Evolutionary conservation across 2,888 invertebrate genomes (phyloP), one percentile per base, ranked within the genome.

Genomic region (Ichneumon xanthorius): DNA sequence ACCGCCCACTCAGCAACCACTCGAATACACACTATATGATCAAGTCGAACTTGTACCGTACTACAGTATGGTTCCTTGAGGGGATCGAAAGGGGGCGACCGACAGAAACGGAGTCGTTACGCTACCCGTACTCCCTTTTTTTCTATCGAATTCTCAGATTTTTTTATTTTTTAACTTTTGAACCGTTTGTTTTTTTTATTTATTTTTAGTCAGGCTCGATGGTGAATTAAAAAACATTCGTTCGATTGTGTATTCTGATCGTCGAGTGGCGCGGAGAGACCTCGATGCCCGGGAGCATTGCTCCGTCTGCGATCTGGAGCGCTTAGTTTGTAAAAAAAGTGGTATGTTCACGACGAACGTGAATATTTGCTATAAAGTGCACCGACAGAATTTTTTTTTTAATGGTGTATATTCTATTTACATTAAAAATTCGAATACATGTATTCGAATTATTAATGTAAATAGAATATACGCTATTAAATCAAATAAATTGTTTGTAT

Each of bases 1-100:
- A 88, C 75, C 86, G 82, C 88, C 85, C 87, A 90, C 88, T 89
- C 87, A 87, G 79, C 82, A 86, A 82, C 80, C 87, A 90, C 89
- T 90, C 88, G 80, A 87, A 88, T 80, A 65, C 80, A 80, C 75
- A 55, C 77, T 71, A 19, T 75, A 73, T 72, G 73, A 86, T 85
- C 85, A 87, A 79, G 86, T 86, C 81, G 86, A 87, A 86, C 82
- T 87, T 82, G 75, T 82, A 77, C 83, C 40, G 80, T 61, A 50
- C 53, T 45, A 26, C 26, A 48, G 33, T 16, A 63, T 16, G 30
- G 72, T 55, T 79, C 40, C 70, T 71, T 82, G 16, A 75, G 85
- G 82, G 85, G 40, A 48, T 79, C 70, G 65, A 71, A 63, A 71
- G 65, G 37, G 61, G 67, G 48, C 82, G 71, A 55, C 68, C 55